Evolutionary conservation across 2,113 vertebrate genomes (phyloP).

Genomic region (Lophotis ruficrista): DNA sequence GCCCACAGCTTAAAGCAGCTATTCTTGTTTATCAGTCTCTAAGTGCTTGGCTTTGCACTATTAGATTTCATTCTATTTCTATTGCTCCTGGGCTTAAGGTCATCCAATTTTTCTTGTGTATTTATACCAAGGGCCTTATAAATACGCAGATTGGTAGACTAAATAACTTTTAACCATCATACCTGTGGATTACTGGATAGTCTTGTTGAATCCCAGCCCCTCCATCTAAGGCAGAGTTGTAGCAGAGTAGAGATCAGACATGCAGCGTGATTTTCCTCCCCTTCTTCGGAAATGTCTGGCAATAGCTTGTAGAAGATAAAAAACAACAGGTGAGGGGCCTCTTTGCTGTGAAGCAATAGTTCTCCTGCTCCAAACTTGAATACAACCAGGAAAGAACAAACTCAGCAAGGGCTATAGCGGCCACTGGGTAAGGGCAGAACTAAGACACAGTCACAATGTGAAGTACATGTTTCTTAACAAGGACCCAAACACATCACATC

Average conservation of each 20-base stretch:
- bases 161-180: background rate
- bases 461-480: background rate
- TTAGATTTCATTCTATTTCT: constrained; percentile 39
- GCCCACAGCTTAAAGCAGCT: background rate
- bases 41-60: background rate
- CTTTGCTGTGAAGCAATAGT: background rate
- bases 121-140: background rate
- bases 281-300: background rate
- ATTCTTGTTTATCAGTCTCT: background rate
- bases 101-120: background rate
- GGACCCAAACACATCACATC: background rate
- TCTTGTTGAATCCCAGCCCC: background rate
- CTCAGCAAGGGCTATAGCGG: background rate
- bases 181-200: background rate
- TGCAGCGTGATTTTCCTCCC: background rate
- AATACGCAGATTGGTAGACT: background rate
- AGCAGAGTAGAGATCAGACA: background rate
- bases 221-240: background rate
- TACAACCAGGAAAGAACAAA: background rate
- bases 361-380: background rate
- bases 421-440: background rate
- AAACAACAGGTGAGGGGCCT: background rate
- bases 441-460: background rate
- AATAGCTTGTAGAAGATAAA: background rate
- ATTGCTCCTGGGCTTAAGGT: background rate